Evolutionary conservation across 2,113 vertebrate genomes (phyloP).

Genomic region (pig (Sus scrofa)): T2T-Sscrofa CM000820.6:112801001-112801500

Average conservation of each 20-base stretch:
- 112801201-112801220: background rate
- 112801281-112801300: slow-evolving; percentile 16
- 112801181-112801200: background rate
- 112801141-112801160: background rate
- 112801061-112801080: background rate
- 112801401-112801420: background rate
- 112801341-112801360: slow-evolving; percentile 2
- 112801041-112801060: background rate
- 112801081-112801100: background rate
- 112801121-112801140: background rate
- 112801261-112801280: background rate
- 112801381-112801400: slow-evolving; percentile 64
- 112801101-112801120: background rate
- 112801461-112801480: slow-evolving; percentile 44
- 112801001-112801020: background rate
- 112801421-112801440: slow-evolving; percentile 73
- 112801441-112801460: rapidly evolving
- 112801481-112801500: slow-evolving; percentile 44
- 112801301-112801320: background rate
- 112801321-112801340: slow-evolving; percentile 59
- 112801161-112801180: background rate
- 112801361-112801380: slow-evolving; percentile 62
- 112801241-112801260: slow-evolving; percentile 72
- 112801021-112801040: background rate
- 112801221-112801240: slow-evolving; percentile 35